Conservation (phyloP, 2,888 invertebrate genomes). For the Polyploca ridens region DNA sequence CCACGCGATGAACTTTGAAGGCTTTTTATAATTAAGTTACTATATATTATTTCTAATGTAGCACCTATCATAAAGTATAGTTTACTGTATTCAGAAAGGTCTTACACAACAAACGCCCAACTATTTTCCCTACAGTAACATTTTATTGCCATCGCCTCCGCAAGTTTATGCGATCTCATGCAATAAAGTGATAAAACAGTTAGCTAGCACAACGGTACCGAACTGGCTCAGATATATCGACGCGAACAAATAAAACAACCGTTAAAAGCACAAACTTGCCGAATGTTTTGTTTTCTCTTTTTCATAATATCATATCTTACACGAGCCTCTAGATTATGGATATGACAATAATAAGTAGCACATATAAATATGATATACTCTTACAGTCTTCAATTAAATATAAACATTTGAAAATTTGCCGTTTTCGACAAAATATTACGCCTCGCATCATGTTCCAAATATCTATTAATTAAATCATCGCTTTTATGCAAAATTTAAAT, state of each 20-base stretch:
- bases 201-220: slow-evolving; percentile 72
- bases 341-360: neutral
- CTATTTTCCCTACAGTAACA: slow-evolving; percentile 63
- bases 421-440: neutral
- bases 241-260: slow-evolving; percentile 77
- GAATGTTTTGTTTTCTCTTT: slow-evolving; percentile 74
- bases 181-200: slow-evolving; percentile 84
- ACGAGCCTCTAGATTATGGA: slow-evolving; percentile 28
- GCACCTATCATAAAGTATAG: neutral
- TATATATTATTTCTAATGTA: neutral
- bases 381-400: neutral
- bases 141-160: slow-evolving; percentile 72
- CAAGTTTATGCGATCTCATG: slow-evolving; percentile 79
- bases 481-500: too few relatives aligned
- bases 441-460: too few relatives aligned
- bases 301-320: slow-evolving; percentile 57
- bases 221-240: slow-evolving; percentile 75
- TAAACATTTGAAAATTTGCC: too few relatives aligned
- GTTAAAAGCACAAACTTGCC: slow-evolving; percentile 75
- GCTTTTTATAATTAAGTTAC: neutral
- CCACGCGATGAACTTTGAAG: neutral
- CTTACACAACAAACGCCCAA: slow-evolving; percentile 39
- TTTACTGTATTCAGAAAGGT: slow-evolving; percentile 30
- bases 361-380: neutral
- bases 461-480: too few relatives aligned